Evolutionary conservation across 2,113 vertebrate species (phyloP), one percentile per base, ranked within the genome.

Genomic region (Tricholaema leucomelas): DNA sequence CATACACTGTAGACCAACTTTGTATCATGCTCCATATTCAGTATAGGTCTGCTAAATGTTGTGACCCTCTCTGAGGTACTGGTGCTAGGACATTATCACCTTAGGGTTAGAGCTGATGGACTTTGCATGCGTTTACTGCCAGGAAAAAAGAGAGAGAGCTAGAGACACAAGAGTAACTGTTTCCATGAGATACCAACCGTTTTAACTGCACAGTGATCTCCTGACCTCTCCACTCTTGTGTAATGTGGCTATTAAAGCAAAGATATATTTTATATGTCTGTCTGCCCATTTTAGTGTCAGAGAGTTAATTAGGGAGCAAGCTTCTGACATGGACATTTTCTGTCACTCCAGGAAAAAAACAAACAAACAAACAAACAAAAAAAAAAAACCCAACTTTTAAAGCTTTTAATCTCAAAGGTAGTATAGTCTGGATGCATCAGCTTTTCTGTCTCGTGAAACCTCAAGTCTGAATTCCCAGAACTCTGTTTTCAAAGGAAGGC

Each of bases 401-500:
- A 79, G 44, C 15, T 81, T 59, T 75, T 75, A n/a, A 52, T 90
- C 38, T 88, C 35, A 73, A 63, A 91, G 87, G 1, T 42, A 79
- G 35, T 25, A 8, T 28, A 8, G 23, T 76, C 24, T 73, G 27
- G 66, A 64, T 90, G 60, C 54, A 48, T 56, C 63, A 66, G 40
- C 19, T 63, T 84, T 86, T 86, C 59, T 50, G 11, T 88, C 27
- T 66, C 75, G 28, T 75, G 75, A 70, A 88, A 76, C 23, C 50
- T 90, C 46, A 79, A 56, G n/a, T 35, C 35, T 76, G 70, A 63
- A n/a, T 93, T 95, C 59, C 46, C 52, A 74, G 83, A 67, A 44
- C 25, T 31, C 23, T 28, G 16, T 48, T 58, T 71, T 52, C 72
- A 56, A 59, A 82, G 64, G 81, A 61, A 55, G 54, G 78, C 31